phyloP scores from a whole-genome alignment of 1,140 invertebrate genomes.

The Pseudomyrmex sp. region DNA sequence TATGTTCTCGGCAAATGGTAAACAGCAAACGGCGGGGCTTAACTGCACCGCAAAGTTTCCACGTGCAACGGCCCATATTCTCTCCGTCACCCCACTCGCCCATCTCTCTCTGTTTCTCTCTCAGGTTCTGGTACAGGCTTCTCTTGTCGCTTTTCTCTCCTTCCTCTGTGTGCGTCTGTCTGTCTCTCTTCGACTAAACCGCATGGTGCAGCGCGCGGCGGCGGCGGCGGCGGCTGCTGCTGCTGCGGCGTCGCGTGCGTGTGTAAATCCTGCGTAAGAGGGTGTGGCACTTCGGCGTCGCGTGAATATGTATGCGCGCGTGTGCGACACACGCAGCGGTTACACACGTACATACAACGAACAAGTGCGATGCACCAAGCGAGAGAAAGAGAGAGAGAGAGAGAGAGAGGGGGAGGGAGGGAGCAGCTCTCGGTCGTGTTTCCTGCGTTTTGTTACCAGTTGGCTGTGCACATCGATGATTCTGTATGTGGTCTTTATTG shows the following conservation, averaged over 20 bases:
- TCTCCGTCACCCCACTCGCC: neutral
- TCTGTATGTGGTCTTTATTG: slow-evolving; percentile 21
- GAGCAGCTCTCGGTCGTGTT: slow-evolving; percentile 25
- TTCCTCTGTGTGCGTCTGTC: neutral
- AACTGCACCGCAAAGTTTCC: slow-evolving; percentile 75
- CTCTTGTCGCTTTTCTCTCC: slow-evolving; percentile 19
- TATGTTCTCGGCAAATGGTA: slow-evolving; percentile 72
- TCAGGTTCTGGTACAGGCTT: neutral
- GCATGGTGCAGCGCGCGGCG: slow-evolving; percentile 62
- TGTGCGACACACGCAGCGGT: slow-evolving; percentile 28
- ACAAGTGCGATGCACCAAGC: neutral
- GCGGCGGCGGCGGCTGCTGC: neutral
- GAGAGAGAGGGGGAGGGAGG: too few species aligned
- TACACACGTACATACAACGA: slow-evolving; percentile 19
- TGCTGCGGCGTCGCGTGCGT: slow-evolving; percentile 72
- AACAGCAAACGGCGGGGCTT: slow-evolving; percentile 72
- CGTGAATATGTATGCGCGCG: slow-evolving; percentile 69
- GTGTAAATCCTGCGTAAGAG: slow-evolving; percentile 71
- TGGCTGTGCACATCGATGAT: neutral
- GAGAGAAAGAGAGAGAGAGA: neutral
- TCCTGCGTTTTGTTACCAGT: slow-evolving; percentile 34
- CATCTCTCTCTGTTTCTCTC: slow-evolving; percentile 11
- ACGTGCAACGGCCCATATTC: slow-evolving; percentile 56
- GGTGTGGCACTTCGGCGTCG: slow-evolving; percentile 71
- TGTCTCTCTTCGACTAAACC: slow-evolving; percentile 47